A percentile compares a stretch with the other conserved stretches of the same genome.
phyloP scores from a whole-genome alignment of 2,888 invertebrate species.

The Rapana venosa region DNA sequence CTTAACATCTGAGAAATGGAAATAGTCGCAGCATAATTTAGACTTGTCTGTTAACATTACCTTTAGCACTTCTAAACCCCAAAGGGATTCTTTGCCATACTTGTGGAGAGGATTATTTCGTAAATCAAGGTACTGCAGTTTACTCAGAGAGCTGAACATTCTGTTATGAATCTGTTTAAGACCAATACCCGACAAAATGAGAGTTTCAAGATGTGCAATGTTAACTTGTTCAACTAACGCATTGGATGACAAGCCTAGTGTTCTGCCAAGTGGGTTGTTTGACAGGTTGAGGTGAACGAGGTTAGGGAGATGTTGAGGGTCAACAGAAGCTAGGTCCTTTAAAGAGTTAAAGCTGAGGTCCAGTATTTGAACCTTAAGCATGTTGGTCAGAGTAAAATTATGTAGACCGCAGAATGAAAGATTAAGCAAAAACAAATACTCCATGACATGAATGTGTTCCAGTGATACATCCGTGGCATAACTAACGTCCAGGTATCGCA shows the following conservation, averaged over 20 bases:
- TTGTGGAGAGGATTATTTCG: neutral
- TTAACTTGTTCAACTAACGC: neutral
- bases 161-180: neutral
- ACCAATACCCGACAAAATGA: neutral
- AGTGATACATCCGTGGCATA: neutral
- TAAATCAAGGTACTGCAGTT: neutral
- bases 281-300: neutral
- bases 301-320: neutral
- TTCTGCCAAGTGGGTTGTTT: neutral
- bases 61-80: neutral
- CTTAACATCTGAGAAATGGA: neutral
- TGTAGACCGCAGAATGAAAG: neutral
- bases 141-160: neutral
- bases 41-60: neutral
- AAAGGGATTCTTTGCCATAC: neutral
- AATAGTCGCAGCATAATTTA: neutral
- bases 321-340: neutral
- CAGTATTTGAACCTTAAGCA: neutral
- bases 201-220: neutral
- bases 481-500: constrained; percentile 36
- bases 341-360: neutral
- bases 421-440: neutral
- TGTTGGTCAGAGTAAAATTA: neutral
- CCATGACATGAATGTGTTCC: neutral
- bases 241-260: neutral